Conservation (phyloP, 1,140 invertebrate species). For the Steinernema feltiae region DNA sequence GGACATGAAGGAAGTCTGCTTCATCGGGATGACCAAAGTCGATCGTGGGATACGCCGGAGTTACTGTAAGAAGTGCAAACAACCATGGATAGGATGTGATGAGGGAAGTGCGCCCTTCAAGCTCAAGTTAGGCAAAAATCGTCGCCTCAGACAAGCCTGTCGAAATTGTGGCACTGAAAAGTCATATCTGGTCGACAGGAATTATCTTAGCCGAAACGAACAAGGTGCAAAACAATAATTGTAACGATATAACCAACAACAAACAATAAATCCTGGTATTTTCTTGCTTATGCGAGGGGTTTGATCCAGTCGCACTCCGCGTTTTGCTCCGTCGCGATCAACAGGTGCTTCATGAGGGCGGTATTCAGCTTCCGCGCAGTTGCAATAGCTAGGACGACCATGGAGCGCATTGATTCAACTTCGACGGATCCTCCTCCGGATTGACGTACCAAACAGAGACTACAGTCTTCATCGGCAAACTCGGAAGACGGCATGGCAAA, state of each 20-base stretch:
- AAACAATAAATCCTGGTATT: background rate
- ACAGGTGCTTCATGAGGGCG: background rate
- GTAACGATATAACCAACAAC: constrained; percentile 1
- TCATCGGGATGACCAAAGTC: background rate
- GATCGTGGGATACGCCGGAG: background rate
- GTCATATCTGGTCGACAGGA: background rate
- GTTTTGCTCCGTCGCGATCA: background rate
- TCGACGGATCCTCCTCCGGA: background rate
- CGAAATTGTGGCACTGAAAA: background rate
- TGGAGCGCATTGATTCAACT: background rate
- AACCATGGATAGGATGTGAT: background rate
- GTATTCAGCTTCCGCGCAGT: background rate
- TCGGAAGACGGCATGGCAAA: background rate
- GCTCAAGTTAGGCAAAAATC: background rate
- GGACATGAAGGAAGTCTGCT: background rate
- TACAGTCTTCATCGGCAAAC: background rate
- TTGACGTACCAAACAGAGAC: background rate
- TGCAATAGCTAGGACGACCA: background rate
- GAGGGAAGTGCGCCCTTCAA: background rate
- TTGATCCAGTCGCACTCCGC: background rate
- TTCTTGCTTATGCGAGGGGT: background rate
- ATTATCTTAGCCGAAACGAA: background rate
- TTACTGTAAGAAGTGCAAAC: constrained; percentile 7
- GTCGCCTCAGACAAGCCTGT: background rate
- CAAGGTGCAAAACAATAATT: background rate